Conservation (phyloP, 2,113 vertebrate genomes). For the Archilochus colubris region DNA sequence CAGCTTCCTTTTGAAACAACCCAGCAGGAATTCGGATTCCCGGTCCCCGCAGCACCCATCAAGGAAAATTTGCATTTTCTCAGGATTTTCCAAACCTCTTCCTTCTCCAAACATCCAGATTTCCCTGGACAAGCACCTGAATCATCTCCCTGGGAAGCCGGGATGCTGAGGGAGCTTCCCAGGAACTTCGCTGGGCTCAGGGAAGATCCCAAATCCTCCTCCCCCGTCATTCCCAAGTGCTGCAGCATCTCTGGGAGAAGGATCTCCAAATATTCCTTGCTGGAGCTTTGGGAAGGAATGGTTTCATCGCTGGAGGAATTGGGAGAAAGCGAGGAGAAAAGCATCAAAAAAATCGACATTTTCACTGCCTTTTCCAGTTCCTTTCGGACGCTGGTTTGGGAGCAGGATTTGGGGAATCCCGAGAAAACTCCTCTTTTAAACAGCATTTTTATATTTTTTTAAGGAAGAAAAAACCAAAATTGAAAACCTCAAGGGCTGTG, state of each 20-base stretch:
- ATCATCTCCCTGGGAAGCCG: not conserved
- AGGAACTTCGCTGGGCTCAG: accelerated
- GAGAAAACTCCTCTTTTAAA: not conserved
- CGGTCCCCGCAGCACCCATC: accelerated
- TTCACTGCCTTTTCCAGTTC: accelerated
- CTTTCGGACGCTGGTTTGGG: not conserved
- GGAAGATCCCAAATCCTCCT: not conserved
- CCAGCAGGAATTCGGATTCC: not conserved
- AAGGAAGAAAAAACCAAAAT: not conserved
- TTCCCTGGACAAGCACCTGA: not conserved
- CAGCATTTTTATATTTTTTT: too few relatives aligned
- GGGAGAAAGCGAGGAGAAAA: not conserved
- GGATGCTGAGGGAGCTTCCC: not conserved
- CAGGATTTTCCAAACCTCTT: not conserved
- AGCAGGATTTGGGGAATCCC: not conserved
- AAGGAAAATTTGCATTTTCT: not conserved
- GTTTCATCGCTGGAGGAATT: not conserved
- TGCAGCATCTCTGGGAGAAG: not conserved
- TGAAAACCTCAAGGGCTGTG: not conserved
- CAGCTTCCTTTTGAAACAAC: not conserved
- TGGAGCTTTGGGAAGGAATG: not conserved
- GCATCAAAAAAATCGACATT: not conserved
- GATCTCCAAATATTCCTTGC: not conserved
- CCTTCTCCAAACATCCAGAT: not conserved
- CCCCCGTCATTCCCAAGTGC: not conserved